Conservation (phyloP, 2,113 vertebrate genomes). For the Cyprinodon tularosa region DNA sequence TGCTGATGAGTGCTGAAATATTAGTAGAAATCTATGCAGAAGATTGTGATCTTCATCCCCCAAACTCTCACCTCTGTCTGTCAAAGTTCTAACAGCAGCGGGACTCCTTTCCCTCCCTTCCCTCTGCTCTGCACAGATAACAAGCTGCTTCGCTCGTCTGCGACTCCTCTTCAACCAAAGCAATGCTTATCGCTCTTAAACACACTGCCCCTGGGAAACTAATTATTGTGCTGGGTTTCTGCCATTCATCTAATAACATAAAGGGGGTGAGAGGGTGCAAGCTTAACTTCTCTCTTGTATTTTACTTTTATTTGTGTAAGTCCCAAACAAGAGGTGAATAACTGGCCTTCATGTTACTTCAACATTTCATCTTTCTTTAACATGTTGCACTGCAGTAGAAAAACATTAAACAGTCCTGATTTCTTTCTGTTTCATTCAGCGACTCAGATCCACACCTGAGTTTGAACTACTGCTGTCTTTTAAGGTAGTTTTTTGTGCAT, state of each 20-base stretch:
- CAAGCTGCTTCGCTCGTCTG: slow-evolving; percentile 58
- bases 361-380: neutral
- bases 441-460: no score
- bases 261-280: slow-evolving; percentile 21
- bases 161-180: slow-evolving; percentile 62
- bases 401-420: no score
- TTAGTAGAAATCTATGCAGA: slow-evolving; percentile 13
- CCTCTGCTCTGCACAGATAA: slow-evolving; percentile 66
- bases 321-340: slow-evolving; percentile 15
- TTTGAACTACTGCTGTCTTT: no score
- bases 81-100: slow-evolving; percentile 54
- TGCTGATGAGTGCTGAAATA: slow-evolving; percentile 11
- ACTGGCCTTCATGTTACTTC: slow-evolving; percentile 4
- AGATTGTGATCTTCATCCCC: slow-evolving; percentile 43
- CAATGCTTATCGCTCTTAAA: slow-evolving; percentile 70
- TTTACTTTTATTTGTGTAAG: slow-evolving; percentile 18
- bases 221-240: slow-evolving; percentile 61
- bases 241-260: slow-evolving; percentile 22
- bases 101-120: slow-evolving; percentile 14
- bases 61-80: slow-evolving; percentile 32
- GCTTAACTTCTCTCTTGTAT: slow-evolving; percentile 14
- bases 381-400: no score
- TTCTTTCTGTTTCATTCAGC: no score
- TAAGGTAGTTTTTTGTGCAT: no score
- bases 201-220: slow-evolving; percentile 67